A percentile compares a stretch with the other conserved stretches of the same genome.
Evolutionary conservation across 2,113 vertebrate genomes (phyloP).

Genomic region (Chaenogobius annularis): DNA sequence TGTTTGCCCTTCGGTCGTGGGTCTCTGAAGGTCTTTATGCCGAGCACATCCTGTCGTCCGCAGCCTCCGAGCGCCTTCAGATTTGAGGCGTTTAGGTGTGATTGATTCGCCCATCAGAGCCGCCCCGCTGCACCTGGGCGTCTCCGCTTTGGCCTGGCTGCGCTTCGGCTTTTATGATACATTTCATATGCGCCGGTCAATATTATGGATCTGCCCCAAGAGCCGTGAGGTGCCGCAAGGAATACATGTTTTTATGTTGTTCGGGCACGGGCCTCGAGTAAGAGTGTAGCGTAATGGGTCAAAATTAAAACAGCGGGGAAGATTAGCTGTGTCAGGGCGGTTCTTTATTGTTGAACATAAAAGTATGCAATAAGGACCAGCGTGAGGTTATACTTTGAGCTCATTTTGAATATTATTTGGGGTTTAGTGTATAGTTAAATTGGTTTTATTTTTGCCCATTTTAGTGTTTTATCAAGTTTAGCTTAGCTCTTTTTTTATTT

Average conservation of each 20-base stretch:
- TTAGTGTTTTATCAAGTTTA: too few relatives aligned
- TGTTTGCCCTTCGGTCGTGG: slow-evolving; percentile 1
- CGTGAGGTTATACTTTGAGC: too few relatives aligned
- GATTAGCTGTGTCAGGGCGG: neutral
- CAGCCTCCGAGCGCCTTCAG: slow-evolving; percentile 54
- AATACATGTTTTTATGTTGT: slow-evolving; percentile 7
- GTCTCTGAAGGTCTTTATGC: slow-evolving; percentile 17
- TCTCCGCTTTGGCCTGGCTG: slow-evolving; percentile 38
- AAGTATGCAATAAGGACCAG: too few relatives aligned
- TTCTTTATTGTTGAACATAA: neutral
- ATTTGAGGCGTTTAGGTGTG: slow-evolving; percentile 70
- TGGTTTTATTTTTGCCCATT: too few relatives aligned
- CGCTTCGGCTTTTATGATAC: slow-evolving; percentile 59
- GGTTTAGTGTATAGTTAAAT: too few relatives aligned
- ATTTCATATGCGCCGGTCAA: slow-evolving; percentile 65
- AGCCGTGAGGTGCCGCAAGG: slow-evolving; percentile 21
- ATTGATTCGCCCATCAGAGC: slow-evolving; percentile 67
- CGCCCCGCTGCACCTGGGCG: slow-evolving; percentile 29
- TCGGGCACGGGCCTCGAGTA: neutral
- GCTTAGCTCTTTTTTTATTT: too few relatives aligned
- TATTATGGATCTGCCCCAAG: slow-evolving; percentile 52
- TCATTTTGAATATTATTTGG: too few relatives aligned
- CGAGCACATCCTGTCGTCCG: slow-evolving; percentile 28
- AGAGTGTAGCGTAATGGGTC: neutral
- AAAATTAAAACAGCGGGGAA: neutral